These are phyloP conservation scores for Galemys pyrenaicus DNA, from an alignment of 2,113 vertebrate species.

Conservation along the genomic window DNA sequence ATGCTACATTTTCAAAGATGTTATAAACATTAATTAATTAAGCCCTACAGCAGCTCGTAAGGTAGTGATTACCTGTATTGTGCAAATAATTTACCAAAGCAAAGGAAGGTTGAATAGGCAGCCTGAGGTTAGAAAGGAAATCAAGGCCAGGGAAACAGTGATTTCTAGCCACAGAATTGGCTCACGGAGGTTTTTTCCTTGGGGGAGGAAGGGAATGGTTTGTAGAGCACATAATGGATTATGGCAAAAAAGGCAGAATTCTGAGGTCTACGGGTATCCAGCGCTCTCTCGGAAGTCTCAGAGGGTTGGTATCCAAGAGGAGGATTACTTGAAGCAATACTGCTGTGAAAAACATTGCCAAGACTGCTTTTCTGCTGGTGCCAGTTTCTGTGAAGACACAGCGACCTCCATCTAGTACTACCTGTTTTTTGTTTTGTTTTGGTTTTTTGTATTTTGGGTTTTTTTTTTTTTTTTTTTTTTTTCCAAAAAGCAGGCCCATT, in stretches of 20 bases:
- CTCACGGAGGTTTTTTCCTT: not conserved
- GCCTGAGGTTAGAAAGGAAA: not conserved
- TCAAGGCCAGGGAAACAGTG: not conserved
- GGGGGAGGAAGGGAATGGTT: not conserved
- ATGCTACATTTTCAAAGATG: constrained; percentile 38
- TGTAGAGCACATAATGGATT: not conserved
- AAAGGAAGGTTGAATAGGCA: not conserved
- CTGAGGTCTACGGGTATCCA: not conserved
- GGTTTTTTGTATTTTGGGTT: too few relatives aligned
- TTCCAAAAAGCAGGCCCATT: not conserved
- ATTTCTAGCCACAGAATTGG: not conserved
- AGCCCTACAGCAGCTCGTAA: not conserved
- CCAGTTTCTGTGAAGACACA: rapidly evolving
- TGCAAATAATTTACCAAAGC: constrained; percentile 34
- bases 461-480: not conserved
- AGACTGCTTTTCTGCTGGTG: not conserved
- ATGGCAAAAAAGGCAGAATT: not conserved
- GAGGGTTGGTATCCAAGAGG: not conserved
- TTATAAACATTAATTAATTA: constrained; percentile 52
- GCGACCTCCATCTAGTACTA: too few relatives aligned
- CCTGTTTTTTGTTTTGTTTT: too few relatives aligned
- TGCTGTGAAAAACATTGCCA: not conserved
- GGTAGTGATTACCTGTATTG: constrained; percentile 33
- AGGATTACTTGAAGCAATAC: not conserved
- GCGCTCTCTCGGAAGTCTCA: not conserved